Percentiles rank a stretch among this genome's conserved stretches.
phyloP scores from a whole-genome alignment of 2,113 vertebrate genomes.

The Sylvicapra grimmia region DNA sequence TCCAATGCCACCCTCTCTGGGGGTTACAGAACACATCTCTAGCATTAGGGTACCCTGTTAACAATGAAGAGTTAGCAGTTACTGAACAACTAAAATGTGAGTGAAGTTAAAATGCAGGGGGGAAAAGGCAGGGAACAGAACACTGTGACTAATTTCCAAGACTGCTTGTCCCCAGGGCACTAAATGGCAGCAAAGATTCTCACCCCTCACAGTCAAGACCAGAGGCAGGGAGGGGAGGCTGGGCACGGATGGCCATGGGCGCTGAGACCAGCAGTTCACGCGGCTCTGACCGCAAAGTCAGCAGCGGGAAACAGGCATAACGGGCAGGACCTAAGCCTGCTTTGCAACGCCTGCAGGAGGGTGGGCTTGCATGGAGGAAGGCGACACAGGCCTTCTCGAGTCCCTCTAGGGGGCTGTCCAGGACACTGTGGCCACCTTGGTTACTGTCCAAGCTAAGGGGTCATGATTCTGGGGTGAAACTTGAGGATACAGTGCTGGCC shows the following conservation, averaged over 20 bases:
- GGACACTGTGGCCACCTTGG: accelerated
- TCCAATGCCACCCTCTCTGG: no score
- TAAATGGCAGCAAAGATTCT: accelerated
- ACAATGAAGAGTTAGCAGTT: background rate
- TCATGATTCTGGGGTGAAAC: background rate
- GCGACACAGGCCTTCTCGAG: accelerated
- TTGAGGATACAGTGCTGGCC: accelerated
- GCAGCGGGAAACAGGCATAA: accelerated
- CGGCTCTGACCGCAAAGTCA: background rate
- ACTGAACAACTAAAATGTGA: background rate
- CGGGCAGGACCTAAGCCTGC: accelerated
- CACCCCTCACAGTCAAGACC: accelerated
- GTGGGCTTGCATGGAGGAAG: accelerated
- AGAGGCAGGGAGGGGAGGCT: accelerated
- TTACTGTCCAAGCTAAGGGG: accelerated
- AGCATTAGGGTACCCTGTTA: background rate
- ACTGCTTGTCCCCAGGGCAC: accelerated
- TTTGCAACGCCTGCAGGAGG: background rate
- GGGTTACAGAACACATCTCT: background rate
- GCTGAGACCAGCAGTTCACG: background rate
- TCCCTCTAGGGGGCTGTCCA: accelerated
- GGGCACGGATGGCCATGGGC: accelerated
- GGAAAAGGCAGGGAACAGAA: background rate
- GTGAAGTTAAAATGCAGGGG: background rate
- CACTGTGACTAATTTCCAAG: background rate